Percentiles rank a stretch among this genome's conserved stretches.
Conservation (phyloP, 1,140 invertebrate species). For the Plectus sambesii region DNA sequence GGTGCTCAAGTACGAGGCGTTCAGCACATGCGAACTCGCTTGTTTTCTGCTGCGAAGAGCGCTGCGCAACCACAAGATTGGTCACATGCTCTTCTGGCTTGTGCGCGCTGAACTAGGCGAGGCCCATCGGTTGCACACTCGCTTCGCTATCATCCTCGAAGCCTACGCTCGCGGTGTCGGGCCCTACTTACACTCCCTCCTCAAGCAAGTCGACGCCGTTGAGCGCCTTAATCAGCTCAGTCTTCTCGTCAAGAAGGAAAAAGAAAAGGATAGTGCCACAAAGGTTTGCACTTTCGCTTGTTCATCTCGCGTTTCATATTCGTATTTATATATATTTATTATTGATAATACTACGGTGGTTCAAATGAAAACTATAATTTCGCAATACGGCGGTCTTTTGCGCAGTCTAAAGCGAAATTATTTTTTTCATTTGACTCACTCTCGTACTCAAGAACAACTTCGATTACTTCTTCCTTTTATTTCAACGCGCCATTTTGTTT, state of each 20-base stretch:
- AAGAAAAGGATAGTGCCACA: constrained; percentile 46
- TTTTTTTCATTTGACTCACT: no score
- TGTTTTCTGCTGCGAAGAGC: constrained; percentile 74
- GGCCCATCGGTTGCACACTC: constrained; percentile 48
- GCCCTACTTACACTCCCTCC: constrained; percentile 65
- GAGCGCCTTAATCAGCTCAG: constrained; percentile 66
- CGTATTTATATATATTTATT: neutral
- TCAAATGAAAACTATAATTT: no score
- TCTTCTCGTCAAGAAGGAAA: constrained; percentile 50
- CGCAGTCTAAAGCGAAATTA: no score
- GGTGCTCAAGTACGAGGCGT: constrained; percentile 87
- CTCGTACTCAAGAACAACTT: no score
- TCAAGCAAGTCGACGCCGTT: constrained; percentile 70
- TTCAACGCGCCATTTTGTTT: no score
- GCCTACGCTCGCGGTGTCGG: constrained; percentile 82
- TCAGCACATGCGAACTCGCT: constrained; percentile 75
- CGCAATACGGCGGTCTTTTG: no score
- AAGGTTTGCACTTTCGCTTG: neutral
- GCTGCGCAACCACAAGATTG: constrained; percentile 80
- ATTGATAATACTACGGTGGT: neutral
- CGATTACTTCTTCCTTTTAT: no score
- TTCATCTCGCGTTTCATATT: neutral
- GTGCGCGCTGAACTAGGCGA: constrained; percentile 52
- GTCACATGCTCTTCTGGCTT: constrained; percentile 94
- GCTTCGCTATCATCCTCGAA: constrained; percentile 77